These are phyloP conservation scores for Colistium nudipinnis DNA, from an alignment of 2,113 vertebrate genomes.

Conservation along the genomic window DNA sequence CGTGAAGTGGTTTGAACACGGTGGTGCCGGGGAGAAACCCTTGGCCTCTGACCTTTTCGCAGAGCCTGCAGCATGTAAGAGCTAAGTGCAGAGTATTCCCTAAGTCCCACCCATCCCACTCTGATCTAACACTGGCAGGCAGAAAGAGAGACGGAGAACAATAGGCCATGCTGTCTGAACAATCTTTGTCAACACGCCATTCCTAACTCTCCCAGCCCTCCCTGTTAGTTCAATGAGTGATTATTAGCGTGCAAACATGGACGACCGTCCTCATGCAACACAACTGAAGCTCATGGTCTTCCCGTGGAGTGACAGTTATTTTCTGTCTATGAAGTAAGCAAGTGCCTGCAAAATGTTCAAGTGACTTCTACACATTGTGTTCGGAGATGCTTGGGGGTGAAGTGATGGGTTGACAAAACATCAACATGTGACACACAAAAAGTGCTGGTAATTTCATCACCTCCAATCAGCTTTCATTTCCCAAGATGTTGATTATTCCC, in stretches of 20 bases:
- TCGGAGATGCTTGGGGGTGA: neutral
- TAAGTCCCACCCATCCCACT: constrained; percentile 64
- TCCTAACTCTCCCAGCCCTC: constrained; percentile 50
- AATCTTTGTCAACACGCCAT: constrained; percentile 67
- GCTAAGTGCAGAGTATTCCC: constrained; percentile 65
- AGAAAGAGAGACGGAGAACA: constrained; percentile 73
- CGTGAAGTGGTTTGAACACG: constrained; percentile 61
- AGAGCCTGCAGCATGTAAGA: constrained; percentile 71
- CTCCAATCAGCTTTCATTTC: neutral
- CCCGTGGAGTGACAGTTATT: neutral
- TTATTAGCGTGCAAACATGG: constrained; percentile 65
- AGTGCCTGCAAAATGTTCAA: neutral
- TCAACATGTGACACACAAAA: neutral
- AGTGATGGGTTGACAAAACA: neutral
- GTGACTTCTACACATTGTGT: neutral
- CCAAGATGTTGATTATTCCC: neutral
- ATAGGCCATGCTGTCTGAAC: constrained; percentile 71
- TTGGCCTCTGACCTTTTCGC: constrained; percentile 71
- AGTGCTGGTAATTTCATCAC: neutral
- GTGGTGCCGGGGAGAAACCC: constrained; percentile 72
- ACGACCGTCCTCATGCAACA: constrained; percentile 24
- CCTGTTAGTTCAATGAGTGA: constrained; percentile 50
- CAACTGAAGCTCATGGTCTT: neutral
- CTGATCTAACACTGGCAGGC: constrained; percentile 73
- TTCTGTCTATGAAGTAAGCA: constrained; percentile 2